These are phyloP conservation scores for Pseudoatta argentina DNA, from an alignment of 1,140 invertebrate genomes.

Conservation along the genomic window DNA sequence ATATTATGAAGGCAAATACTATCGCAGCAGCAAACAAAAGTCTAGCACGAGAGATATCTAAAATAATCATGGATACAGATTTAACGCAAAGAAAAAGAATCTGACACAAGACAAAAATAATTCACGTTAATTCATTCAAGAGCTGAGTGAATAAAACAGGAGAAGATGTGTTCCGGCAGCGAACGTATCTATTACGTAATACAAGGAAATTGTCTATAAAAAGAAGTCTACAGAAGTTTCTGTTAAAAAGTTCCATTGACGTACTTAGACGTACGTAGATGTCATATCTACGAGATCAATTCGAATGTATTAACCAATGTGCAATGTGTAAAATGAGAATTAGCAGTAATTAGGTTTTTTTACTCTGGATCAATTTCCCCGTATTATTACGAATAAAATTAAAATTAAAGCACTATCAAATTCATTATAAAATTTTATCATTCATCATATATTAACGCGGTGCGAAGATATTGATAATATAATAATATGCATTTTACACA, in stretches of 20 bases:
- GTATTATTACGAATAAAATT: slow-evolving; percentile 5
- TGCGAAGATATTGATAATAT: not conserved
- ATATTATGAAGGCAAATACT: slow-evolving; percentile 89
- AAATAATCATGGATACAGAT: slow-evolving; percentile 83
- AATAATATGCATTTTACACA: not conserved
- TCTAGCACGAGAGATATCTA: slow-evolving; percentile 86
- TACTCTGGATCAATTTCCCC: not conserved
- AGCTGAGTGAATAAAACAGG: slow-evolving; percentile 11
- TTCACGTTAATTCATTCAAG: slow-evolving; percentile 23
- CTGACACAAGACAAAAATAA: slow-evolving; percentile 33
- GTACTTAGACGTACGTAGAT: not conserved
- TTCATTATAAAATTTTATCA: not conserved
- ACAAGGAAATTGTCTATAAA: slow-evolving; percentile 35
- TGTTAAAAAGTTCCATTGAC: slow-evolving; percentile 27
- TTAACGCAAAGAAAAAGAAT: slow-evolving; percentile 72
- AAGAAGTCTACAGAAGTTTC: slow-evolving; percentile 23
- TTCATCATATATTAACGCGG: not conserved
- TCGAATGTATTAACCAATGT: not conserved
- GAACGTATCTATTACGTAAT: slow-evolving; percentile 2
- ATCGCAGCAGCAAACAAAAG: slow-evolving; percentile 87
- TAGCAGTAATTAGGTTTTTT: not conserved
- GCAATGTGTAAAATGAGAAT: slow-evolving; percentile 1
- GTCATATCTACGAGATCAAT: not conserved
- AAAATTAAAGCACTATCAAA: not conserved
- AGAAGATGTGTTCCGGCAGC: not conserved